Evolutionary conservation across 2,888 invertebrate species (phyloP).

Genomic region (Epinotia brunnichana): DNA sequence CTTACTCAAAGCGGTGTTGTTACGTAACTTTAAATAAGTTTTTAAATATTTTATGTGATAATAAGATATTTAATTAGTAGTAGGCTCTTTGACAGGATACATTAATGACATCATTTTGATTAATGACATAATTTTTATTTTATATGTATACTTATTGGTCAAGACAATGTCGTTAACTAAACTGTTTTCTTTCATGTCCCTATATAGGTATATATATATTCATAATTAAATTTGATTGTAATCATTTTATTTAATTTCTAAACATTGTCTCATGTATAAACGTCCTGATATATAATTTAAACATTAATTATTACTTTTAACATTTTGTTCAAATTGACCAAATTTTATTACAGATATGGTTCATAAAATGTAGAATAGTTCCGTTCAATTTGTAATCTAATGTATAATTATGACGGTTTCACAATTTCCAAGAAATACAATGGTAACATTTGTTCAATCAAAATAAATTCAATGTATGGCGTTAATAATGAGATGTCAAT

Average conservation of each 20-base stretch:
- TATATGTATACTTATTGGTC: conserved; percentile 6
- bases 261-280: conserved; percentile 14
- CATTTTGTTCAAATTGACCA: conserved; percentile 32
- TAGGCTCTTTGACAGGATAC: conserved; percentile 43
- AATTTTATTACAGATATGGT: conserved; percentile 33
- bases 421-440: conserved; percentile 9
- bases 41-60: conserved; percentile 42
- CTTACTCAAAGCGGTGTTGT: conserved; percentile 49
- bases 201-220: no score
- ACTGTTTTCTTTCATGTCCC: background rate
- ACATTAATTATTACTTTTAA: conserved; percentile 16
- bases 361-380: conserved; percentile 18
- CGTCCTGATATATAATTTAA: conserved; percentile 8
- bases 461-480: background rate
- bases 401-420: conserved; percentile 28
- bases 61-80: conserved; percentile 32
- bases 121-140: conserved; percentile 19
- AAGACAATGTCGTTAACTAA: background rate
- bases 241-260: background rate
- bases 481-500: no score
- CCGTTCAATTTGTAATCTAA: conserved; percentile 15
- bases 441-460: background rate
- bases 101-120: conserved; percentile 29
- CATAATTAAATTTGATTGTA: background rate
- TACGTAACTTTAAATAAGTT: conserved; percentile 49